Base-by-base conservation (phyloP, 64 coral and sea anemone genomes). In the Catalaphyllia jardinei region DNA sequence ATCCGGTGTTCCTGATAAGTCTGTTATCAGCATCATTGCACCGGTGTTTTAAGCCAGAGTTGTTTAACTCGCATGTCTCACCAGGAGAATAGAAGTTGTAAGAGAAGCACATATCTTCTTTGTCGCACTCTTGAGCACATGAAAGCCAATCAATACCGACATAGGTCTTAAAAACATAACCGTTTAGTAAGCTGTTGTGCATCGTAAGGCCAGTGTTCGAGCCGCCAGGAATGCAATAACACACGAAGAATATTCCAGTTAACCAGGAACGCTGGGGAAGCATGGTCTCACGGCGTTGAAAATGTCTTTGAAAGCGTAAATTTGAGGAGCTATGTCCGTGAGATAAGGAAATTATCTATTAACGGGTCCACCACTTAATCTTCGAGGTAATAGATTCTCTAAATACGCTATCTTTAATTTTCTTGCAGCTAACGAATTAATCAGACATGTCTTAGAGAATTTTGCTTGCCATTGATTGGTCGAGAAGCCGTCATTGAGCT, bases 91-190 rank as follows among this genome's bases (percentile, higher is more conserved):
- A 65, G 31, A 62, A 83, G 60, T 83, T 65, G 19, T 83, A 64
- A 0, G 79, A 83, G 33, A 67, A 4, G 60, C 79, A 83, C 1
- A 8, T 25, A 0, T 20, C 60, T 2, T 39, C 2, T 31, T 65
- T 83, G 19, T 65, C 14, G 31, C 79, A 83, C 79, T 83, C 79
- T 65, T 83, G 28, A 29, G 64, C 9, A 42, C 79, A 83, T 17
- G 61, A 55, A 38, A 83, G 60, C 79, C 79, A 83, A 18, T 83
- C 60, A 10, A 62, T 64, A 10, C 55, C 14, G 13, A 11, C 5
- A 12, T 38, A 2, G 3, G 79, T 65, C 17, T 38, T 65, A 2
- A 65, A 33, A 18, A 83, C 79, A 83, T 65, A 31, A 2, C 79
- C 79, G 11, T 17, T 11, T 3, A 67, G 33, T 62, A 33, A 4